phyloP scores from a whole-genome alignment of 1,140 invertebrate genomes.

The Bradynema listronoti region DNA sequence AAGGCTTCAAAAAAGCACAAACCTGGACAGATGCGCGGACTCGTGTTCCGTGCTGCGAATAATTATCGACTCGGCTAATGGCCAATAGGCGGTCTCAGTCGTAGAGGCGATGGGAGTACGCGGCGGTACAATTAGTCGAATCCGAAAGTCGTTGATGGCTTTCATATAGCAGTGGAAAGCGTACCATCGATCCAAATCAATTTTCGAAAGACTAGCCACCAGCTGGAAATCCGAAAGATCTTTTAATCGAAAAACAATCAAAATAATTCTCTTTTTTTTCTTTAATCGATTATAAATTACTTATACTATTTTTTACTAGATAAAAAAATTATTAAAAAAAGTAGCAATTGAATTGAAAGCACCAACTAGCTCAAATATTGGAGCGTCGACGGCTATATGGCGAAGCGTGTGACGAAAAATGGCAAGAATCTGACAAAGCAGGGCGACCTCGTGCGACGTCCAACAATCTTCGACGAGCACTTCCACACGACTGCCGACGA shows the following conservation, averaged over 20 bases:
- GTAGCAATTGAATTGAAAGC: slow-evolving; percentile 4
- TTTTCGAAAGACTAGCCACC: slow-evolving; percentile 42
- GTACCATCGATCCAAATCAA: slow-evolving; percentile 54
- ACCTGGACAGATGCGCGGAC: slow-evolving; percentile 49
- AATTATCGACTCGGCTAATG: slow-evolving; percentile 28
- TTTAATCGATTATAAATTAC: not conserved
- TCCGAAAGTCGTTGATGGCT: slow-evolving; percentile 45
- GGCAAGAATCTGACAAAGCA: slow-evolving; percentile 33
- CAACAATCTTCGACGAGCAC: slow-evolving; percentile 40
- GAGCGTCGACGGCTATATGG: slow-evolving; percentile 43
- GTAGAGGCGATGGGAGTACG: not conserved
- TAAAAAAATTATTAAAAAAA: slow-evolving; percentile 1
- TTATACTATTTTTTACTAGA: not conserved
- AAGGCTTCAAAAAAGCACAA: too few species aligned
- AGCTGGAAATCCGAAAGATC: too few species aligned
- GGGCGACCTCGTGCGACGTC: slow-evolving; percentile 42
- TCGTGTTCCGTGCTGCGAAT: slow-evolving; percentile 50
- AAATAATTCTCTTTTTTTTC: too few species aligned
- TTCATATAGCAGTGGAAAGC: slow-evolving; percentile 53
- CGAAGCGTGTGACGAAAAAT: slow-evolving; percentile 35
- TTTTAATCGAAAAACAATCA: too few species aligned
- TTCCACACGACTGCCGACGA: slow-evolving; percentile 17
- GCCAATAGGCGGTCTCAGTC: slow-evolving; percentile 39
- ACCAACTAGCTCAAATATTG: slow-evolving; percentile 51
- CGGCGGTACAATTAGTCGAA: slow-evolving; percentile 31